Base-by-base conservation (phyloP, 1,140 invertebrate genomes). In the Drosophila serrata region DNA sequence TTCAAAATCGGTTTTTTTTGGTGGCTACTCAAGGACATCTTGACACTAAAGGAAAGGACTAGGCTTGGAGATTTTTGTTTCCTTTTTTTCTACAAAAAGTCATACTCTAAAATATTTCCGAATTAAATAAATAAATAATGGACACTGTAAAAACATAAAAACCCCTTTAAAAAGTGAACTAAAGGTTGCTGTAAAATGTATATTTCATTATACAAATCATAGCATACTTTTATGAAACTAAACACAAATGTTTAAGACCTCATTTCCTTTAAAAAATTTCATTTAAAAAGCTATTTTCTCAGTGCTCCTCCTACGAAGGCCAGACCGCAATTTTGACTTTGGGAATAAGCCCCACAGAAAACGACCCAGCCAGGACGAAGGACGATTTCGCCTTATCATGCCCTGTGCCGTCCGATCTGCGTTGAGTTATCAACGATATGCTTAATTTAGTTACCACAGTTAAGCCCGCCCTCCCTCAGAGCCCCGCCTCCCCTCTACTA, bases 401-500 rank as follows among this genome's bases (percentile, higher is more conserved):
- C 60, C 11, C n/a, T 22, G 68, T 70, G 8, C n/a, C 19, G 80
- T 80, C 84, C 84, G 85, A 88, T 88, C 84, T 90, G 68, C 79
- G 80, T 42, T 42, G 68, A 57, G 73, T 57, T 87, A 82, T 81
- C 77, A 84, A 64, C 62, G 75, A 70, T 62, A 46, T 79, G 65
- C 55, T 82, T 75, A 87, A 87, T 84, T 87, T 87, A 82, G 61
- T 81, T 72, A 61, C 75, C 68, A 43, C 56, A 45, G 33, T 4
- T 29, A 49, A 19, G 31, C 4, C 42, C 15, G 9, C 24, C 0
- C 4, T 33, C 31, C 43, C 13, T 2, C n/a, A n/a, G n/a, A n/a
- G 13, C 3, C 19, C 6, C 6, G 19, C 11, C 40, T 24, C 35
- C 1, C 33, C 48, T 24, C 3, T 49, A 43, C 31, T 43, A 29